These are phyloP conservation scores for Caenorhabditis latens DNA, from an alignment of 1,140 invertebrate genomes.

Conservation along the genomic window DNA sequence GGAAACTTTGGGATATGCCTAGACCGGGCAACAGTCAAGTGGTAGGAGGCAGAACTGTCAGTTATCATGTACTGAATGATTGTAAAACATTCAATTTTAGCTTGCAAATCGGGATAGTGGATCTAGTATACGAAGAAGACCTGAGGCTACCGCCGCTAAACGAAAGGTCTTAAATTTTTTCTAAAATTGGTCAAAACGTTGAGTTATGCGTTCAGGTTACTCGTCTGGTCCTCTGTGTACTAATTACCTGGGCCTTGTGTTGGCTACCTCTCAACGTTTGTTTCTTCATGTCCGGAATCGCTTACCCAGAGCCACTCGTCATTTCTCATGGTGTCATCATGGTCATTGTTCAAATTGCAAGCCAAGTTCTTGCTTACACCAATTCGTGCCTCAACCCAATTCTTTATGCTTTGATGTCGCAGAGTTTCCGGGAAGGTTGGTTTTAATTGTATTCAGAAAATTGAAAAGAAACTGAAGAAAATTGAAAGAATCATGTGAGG, in stretches of 20 bases:
- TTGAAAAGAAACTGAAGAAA: not conserved
- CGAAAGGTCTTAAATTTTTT: not conserved
- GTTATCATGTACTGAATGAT: not conserved
- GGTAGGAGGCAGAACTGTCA: constrained; percentile 52
- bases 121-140: constrained; percentile 23
- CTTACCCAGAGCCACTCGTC: constrained; percentile 76
- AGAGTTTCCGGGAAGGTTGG: constrained; percentile 75
- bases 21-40: constrained; percentile 61
- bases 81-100: not conserved
- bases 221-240: constrained; percentile 91
- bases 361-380: constrained; percentile 85
- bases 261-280: constrained; percentile 92
- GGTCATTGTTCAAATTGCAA: constrained; percentile 75
- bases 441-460: constrained; percentile 20
- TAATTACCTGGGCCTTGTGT: constrained; percentile 92
- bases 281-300: constrained; percentile 78
- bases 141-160: constrained; percentile 27
- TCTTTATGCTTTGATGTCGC: constrained; percentile 84
- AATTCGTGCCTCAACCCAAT: constrained; percentile 95
- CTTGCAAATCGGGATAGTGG: not conserved
- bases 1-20: constrained; percentile 85
- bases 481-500: not conserved
- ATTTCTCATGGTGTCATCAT: constrained; percentile 72
- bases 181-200: not conserved
- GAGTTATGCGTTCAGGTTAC: constrained; percentile 83